Percentiles rank a stretch among this genome's conserved stretches.
phyloP scores from a whole-genome alignment of 2,113 vertebrate genomes.

The Geococcyx californianus region DNA sequence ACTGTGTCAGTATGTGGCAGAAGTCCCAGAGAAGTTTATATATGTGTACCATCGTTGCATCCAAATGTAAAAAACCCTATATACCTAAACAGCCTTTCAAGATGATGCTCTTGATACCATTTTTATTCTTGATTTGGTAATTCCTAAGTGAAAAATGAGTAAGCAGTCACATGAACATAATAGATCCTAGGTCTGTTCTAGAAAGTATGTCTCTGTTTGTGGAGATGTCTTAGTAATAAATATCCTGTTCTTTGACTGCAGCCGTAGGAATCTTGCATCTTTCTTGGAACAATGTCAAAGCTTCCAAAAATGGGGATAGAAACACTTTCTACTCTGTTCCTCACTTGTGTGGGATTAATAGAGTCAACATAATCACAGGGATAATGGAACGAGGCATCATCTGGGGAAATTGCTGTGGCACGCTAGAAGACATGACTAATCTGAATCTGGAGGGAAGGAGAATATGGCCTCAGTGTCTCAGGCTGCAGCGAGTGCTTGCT shows the following conservation, averaged over 20 bases:
- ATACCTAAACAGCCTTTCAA: not conserved
- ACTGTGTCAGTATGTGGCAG: not conserved
- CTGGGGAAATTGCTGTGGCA: not conserved
- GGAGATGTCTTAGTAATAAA: not conserved
- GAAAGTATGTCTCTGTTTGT: too few relatives aligned
- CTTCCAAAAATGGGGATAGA: not conserved
- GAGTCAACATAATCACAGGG: not conserved
- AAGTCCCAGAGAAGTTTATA: not conserved
- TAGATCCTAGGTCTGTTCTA: not conserved
- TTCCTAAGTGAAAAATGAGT: not conserved
- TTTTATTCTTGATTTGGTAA: not conserved
- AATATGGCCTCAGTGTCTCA: too few relatives aligned
- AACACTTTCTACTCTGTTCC: not conserved
- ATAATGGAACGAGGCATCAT: not conserved
- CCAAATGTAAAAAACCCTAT: not conserved
- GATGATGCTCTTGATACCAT: not conserved
- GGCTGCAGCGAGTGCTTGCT: not conserved
- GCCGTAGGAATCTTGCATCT: not conserved
- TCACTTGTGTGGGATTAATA: not conserved
- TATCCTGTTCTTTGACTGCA: not conserved
- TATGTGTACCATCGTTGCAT: not conserved
- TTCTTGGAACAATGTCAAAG: not conserved
- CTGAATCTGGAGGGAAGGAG: not conserved
- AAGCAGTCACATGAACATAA: not conserved
- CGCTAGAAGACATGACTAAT: not conserved